Base-by-base conservation (phyloP, 1,140 invertebrate genomes). In the Drosophila willistoni region DNA sequence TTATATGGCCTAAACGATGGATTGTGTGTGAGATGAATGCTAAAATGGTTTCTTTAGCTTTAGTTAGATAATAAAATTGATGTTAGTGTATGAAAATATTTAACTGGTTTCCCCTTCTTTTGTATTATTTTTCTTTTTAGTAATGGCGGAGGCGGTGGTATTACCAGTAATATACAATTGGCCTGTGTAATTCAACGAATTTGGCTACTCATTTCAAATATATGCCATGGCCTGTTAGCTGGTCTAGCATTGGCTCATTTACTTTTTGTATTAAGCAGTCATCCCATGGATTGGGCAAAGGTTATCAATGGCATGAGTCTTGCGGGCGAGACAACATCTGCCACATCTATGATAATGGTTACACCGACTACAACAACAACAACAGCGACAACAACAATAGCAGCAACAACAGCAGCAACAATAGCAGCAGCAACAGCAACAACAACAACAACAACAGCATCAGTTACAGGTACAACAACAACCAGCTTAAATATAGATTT, bases 111-210 rank as follows among this genome's bases (percentile, higher is more conserved):
- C n/a, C n/a, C n/a, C n/a, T 3, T 13, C n/a, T 17, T 34, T 41
- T 51, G 0, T 22, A 12, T 34, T 29, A 1, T 34, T 7, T n/a
- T 1, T 7, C 10, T 19, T 9, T 51, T 22, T 51, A 51, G 44
- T 2, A 51, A 2, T 22, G 91, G 90, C 47, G 80, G 75, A 36
- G 80, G 75, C 51, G 80, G 75, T 51, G 87, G 90, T 39, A 92
- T 92, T 54, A 78, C 81, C 17, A 90, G 79, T 44, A 90, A 76
- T 51, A 90, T 92, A 12, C 81, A 91, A 74, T 71, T 92, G 62
- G 90, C 91, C 63, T 92, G 91, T 81, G 74, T 90, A 64, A 69
- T 92, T 79, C 91, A 92, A 90, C 90, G 90, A 83, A 89, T 92
- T 68, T 92, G 91, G 91, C 73, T 92, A 71, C 89, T 92, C 68